These are phyloP conservation scores for Poecilobothrus nobilitatus DNA, from an alignment of 2,888 invertebrate species.

Conservation along the genomic window DNA sequence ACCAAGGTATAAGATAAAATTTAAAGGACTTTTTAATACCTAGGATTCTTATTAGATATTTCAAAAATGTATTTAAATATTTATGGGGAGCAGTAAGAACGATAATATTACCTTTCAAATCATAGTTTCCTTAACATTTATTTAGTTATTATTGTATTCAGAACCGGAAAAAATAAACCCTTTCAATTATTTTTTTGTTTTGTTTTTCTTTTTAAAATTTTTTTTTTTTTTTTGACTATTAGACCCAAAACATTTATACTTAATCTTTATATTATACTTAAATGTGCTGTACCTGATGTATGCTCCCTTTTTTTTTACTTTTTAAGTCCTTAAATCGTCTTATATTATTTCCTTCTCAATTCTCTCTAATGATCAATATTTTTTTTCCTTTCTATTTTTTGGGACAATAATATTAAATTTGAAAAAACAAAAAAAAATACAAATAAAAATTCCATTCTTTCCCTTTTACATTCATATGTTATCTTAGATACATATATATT, in stretches of 20 bases:
- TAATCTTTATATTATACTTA: neutral
- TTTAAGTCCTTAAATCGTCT: neutral
- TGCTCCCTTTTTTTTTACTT: neutral
- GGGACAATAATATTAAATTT: slow-evolving; percentile 3
- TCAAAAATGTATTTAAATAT: no score
- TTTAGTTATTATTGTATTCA: neutral
- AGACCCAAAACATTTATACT: slow-evolving; percentile 3
- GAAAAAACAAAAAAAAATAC: neutral
- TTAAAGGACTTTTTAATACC: no score
- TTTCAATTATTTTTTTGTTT: neutral
- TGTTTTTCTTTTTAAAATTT: no score
- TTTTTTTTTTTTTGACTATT: neutral
- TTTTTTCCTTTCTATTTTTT: neutral
- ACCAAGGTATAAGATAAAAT: no score
- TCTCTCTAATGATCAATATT: neutral
- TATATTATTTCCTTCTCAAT: neutral
- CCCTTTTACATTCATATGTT: neutral
- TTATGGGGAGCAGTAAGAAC: no score
- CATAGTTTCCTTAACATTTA: neutral
- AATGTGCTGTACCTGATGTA: neutral
- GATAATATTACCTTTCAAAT: neutral
- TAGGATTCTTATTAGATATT: no score
- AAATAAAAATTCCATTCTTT: neutral
- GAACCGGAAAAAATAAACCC: neutral
- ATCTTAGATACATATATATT: neutral